phyloP scores from a whole-genome alignment of 2,888 invertebrate species.

The Micoletzkya japonica region DNA sequence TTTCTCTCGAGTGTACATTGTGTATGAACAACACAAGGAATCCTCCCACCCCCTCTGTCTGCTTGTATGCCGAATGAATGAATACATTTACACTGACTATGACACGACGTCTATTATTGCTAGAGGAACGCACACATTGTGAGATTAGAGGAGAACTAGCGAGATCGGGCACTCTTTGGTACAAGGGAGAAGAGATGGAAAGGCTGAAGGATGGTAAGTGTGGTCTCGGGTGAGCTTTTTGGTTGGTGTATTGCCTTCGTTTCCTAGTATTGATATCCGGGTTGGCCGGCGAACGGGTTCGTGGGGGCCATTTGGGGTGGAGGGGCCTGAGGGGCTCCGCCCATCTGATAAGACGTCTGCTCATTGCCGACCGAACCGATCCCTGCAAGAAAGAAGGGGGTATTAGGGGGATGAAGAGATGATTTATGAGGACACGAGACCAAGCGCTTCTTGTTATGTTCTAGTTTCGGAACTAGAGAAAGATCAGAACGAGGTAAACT shows the following conservation, averaged over 20 bases:
- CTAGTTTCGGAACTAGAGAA: neutral
- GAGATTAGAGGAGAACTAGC: neutral
- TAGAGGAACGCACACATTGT: no score
- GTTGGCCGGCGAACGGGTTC: constrained; percentile 44
- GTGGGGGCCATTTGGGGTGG: constrained; percentile 24
- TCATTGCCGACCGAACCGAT: constrained; percentile 6
- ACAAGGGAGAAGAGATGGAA: neutral
- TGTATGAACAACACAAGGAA: no score
- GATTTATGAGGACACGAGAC: no score
- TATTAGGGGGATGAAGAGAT: no score
- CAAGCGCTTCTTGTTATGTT: neutral
- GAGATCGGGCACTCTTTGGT: neutral
- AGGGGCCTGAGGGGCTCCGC: constrained; percentile 33
- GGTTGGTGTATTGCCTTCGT: no score
- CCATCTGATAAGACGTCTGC: constrained; percentile 27
- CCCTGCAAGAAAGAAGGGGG: constrained; percentile 12
- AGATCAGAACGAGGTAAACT: neutral
- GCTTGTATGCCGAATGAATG: no score
- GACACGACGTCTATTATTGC: no score
- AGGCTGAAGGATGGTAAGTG: neutral
- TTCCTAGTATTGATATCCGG: constrained; percentile 44
- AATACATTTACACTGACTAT: no score
- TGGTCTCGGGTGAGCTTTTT: no score
- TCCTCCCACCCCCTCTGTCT: no score
- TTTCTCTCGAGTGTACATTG: no score